These are phyloP conservation scores for Helleia helle DNA, from an alignment of 2,888 invertebrate species.

Conservation along the genomic window DNA sequence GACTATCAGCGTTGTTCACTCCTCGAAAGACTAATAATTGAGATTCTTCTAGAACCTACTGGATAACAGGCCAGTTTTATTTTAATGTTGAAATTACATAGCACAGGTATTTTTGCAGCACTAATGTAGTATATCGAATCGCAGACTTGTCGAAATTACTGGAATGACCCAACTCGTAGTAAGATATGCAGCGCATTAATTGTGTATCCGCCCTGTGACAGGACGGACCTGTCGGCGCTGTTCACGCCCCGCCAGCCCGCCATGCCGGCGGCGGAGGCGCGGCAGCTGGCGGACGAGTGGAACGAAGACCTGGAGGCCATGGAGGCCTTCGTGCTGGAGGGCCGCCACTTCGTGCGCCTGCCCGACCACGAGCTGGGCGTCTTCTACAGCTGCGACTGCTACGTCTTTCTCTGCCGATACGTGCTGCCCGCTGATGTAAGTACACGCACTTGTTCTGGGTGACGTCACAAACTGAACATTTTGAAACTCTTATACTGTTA, in stretches of 20 bases:
- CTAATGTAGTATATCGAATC: no score
- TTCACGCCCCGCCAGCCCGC: constrained; percentile 95
- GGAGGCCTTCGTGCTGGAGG: constrained; percentile 98
- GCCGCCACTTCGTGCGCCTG: constrained; percentile 96
- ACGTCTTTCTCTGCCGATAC: constrained; percentile 98
- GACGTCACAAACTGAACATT: background rate
- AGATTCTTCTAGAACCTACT: no score
- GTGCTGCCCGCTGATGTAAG: constrained; percentile 82
- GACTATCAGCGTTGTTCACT: no score
- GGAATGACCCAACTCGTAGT: no score
- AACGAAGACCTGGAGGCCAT: constrained; percentile 98
- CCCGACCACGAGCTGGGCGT: constrained; percentile 94
- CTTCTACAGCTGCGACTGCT: constrained; percentile 96
- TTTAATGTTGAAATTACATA: no score
- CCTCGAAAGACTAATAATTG: no score
- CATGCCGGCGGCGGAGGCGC: constrained; percentile 89
- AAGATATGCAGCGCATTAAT: no score
- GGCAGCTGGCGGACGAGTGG: constrained; percentile 94
- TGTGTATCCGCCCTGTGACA: no score
- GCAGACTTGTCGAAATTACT: no score
- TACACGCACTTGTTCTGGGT: background rate
- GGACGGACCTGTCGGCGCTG: constrained; percentile 94
- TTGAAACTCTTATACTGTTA: no score
- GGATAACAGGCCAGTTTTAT: no score
- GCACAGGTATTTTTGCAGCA: no score